Evolutionary conservation across 35 echinoderm and acorn worm genomes (phyloP), one percentile per base, ranked within the genome.

Genomic region (Apostichopus japonicus): DNA sequence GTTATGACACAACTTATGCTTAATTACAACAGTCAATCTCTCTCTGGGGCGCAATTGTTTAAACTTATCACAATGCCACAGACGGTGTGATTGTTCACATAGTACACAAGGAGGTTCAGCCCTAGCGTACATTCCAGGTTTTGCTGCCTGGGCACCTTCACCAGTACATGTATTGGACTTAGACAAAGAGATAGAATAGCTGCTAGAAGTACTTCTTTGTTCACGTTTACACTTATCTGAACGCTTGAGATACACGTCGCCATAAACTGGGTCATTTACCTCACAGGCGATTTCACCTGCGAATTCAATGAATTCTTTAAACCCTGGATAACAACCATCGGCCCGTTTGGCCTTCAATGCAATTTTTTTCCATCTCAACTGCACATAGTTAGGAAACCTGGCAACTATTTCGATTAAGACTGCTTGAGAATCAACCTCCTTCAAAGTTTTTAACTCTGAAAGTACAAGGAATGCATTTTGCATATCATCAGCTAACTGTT

Each of bases 51-150:
- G 70, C 79, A 92, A 63, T 15, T 54, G 79, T 51, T 92, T 86
- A 72, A 92, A 92, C 8, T 84, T 24, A 67, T 67, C 65, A 86
- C 79, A 92, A 83, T 92, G 91, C 91, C 91, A 92, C 17, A 92
- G 52, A 51, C 91, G 91, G 86, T 92, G 91, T 8, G 10, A 24
- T 86, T 92, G 91, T 67, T 79, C 81, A 83, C 91, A 92, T 63
- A 92, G 52, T 23, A 92, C 79, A 72, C 91, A 92, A 14, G 56
- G 91, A 17, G 91, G 77, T 53, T 92, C 91, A 17, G 80, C 1
- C 80, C 70, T 92, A 61, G 79, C 91, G 17, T 92, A 86, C 4
- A 23, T 13, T 23, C 86, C 62, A 4, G 33, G 86, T 56, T 54
- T 89, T 44, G 23, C 25, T 10, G 51, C 56, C 57, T 84, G 53